A percentile compares a stretch with the other conserved stretches of the same genome.
Evolutionary conservation across 2,888 invertebrate species (phyloP).

Genomic region (Drosophila prostipennis): DNA sequence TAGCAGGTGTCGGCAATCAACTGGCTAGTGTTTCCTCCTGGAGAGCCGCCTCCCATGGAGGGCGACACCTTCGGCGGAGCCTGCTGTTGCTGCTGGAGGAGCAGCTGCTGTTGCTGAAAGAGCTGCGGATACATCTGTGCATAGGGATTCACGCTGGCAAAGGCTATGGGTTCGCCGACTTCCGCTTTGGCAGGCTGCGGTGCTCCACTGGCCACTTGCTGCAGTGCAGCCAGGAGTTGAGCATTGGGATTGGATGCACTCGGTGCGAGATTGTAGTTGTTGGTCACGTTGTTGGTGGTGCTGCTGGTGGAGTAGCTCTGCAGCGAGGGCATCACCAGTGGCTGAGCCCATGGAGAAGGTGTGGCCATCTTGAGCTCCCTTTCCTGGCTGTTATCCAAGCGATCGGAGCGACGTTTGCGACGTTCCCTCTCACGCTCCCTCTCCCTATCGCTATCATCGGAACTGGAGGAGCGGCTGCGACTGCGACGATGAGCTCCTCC

Average conservation of each 20-base stretch:
- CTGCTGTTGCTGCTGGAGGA: conserved; percentile 56
- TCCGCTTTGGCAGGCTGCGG: conserved; percentile 10
- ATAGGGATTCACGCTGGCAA: conserved; percentile 81
- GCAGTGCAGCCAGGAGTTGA: conserved; percentile 9
- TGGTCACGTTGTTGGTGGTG: conserved; percentile 41
- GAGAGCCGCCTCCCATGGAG: conserved; percentile 35
- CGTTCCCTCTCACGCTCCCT: conserved; percentile 80
- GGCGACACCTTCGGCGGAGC: conserved; percentile 42
- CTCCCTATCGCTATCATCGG: conserved; percentile 69
- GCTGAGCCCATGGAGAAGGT: conserved; percentile 51
- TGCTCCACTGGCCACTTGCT: conserved; percentile 19
- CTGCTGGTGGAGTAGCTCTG: conserved; percentile 65
- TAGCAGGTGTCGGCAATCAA: conserved; percentile 84
- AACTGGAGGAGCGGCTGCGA: conserved; percentile 81
- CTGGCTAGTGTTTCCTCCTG: conserved; percentile 6
- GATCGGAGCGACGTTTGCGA: conserved; percentile 74
- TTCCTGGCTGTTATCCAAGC: conserved; percentile 74
- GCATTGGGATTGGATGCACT: conserved; percentile 15
- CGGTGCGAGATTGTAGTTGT: conserved; percentile 72
- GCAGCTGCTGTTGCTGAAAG: conserved; percentile 71
- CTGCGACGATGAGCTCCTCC: conserved; percentile 29
- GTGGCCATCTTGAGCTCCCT: conserved; percentile 46
- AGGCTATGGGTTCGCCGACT: conserved; percentile 74
- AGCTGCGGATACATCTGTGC: conserved; percentile 81
- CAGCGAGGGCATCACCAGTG: conserved; percentile 46